Conservation (phyloP, 2,888 invertebrate species). For the Zygaena filipendulae region DNA sequence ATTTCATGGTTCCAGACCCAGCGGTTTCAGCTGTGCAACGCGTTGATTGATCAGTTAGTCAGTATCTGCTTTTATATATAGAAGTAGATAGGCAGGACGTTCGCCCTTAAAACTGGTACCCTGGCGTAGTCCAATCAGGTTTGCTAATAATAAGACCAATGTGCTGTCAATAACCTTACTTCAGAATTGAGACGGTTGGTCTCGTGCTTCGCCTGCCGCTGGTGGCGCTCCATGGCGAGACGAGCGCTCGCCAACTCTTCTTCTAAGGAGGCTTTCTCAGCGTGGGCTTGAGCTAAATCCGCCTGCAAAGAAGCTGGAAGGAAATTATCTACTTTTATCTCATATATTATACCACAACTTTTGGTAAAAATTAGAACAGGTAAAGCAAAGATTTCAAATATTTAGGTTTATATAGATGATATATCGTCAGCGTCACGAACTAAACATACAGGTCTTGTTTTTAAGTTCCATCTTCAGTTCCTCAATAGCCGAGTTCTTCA, state of each 20-base stretch:
- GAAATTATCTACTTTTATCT: background rate
- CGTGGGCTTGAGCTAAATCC: slow-evolving; percentile 78
- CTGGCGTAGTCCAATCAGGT: too few species aligned
- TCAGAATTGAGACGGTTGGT: slow-evolving; percentile 80
- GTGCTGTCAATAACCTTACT: too few species aligned
- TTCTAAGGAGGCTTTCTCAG: slow-evolving; percentile 82
- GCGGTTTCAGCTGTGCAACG: too few species aligned
- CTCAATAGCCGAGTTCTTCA: slow-evolving; percentile 80
- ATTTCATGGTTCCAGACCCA: too few species aligned
- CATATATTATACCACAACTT: background rate
- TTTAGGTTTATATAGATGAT: too few species aligned
- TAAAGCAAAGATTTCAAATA: too few species aligned
- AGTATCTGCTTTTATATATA: too few species aligned
- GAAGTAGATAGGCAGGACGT: too few species aligned
- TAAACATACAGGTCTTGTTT: slow-evolving; percentile 72
- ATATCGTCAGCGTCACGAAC: background rate
- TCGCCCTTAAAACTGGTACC: too few species aligned
- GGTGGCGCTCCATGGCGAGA: slow-evolving; percentile 74
- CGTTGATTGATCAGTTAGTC: too few species aligned
- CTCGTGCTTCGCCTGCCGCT: slow-evolving; percentile 82
- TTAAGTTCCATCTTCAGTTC: slow-evolving; percentile 84
- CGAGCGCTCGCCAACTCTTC: slow-evolving; percentile 82
- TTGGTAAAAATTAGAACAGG: too few species aligned
- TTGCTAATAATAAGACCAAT: too few species aligned
- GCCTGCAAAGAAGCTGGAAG: slow-evolving; percentile 78